phyloP scores from a whole-genome alignment of 1,140 invertebrate genomes.

The Conus betulinus region DNA sequence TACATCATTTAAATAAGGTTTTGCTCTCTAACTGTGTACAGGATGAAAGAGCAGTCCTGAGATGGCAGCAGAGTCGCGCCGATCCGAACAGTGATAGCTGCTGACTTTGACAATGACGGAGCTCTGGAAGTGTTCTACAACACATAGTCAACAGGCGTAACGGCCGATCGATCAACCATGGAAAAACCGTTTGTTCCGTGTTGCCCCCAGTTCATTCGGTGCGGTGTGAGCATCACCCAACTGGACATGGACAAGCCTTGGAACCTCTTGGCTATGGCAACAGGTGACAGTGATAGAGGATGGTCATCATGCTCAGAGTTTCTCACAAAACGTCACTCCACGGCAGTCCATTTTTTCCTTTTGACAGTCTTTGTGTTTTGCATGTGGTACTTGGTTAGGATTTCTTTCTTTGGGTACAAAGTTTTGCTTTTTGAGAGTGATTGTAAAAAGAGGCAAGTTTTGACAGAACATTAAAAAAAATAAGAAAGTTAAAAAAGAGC shows the following conservation, averaged over 20 bases:
- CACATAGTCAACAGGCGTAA: slow-evolving; percentile 40
- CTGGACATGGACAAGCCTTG: slow-evolving; percentile 53
- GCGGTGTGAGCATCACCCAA: slow-evolving; percentile 41
- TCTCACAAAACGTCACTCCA: too few relatives aligned
- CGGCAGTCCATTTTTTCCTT: too few relatives aligned
- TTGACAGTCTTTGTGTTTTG: too few relatives aligned
- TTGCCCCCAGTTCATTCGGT: slow-evolving; percentile 12
- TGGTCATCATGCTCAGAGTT: too few relatives aligned
- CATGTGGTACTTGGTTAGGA: too few relatives aligned
- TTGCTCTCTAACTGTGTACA: slow-evolving; percentile 31
- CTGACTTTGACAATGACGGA: slow-evolving; percentile 66
- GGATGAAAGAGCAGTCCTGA: slow-evolving; percentile 45
- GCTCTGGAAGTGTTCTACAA: slow-evolving; percentile 58
- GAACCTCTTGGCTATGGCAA: slow-evolving; percentile 55
- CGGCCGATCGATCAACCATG: neutral
- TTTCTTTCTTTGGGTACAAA: too few relatives aligned
- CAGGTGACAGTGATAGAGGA: slow-evolving; percentile 30
- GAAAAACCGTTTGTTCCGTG: slow-evolving; percentile 41
- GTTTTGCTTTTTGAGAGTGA: too few relatives aligned
- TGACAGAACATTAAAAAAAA: too few relatives aligned
- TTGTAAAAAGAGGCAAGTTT: too few relatives aligned
- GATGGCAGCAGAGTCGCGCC: slow-evolving; percentile 53
- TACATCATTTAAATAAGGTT: neutral
- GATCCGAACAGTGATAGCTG: slow-evolving; percentile 54
- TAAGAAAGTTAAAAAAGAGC: too few relatives aligned